A percentile compares a stretch with the other conserved stretches of the same genome.
phyloP scores from a whole-genome alignment of 1,140 invertebrate species.

The Danaus plexippus region DNA sequence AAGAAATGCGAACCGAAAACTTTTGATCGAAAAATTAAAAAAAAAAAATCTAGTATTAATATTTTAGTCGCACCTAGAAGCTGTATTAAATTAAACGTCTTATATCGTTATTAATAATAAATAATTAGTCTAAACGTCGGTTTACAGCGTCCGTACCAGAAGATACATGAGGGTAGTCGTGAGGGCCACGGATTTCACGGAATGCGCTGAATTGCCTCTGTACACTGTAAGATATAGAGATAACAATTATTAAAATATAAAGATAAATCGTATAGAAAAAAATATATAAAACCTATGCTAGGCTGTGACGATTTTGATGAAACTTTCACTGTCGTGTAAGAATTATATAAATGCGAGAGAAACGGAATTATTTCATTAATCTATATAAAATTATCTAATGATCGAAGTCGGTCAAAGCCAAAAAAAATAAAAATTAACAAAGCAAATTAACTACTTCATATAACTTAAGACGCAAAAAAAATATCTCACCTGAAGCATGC shows the following conservation, averaged over 20 bases:
- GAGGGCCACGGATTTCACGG: constrained; percentile 24
- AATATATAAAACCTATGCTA: constrained; percentile 11
- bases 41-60: too few species aligned
- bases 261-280: constrained; percentile 7
- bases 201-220: constrained; percentile 26
- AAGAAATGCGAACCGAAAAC: too few species aligned
- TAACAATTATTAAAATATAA: constrained; percentile 4
- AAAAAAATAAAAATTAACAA: constrained; percentile 7
- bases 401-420: too few species aligned
- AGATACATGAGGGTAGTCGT: constrained; percentile 45
- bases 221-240: constrained; percentile 36
- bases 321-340: too few species aligned
- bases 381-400: too few species aligned
- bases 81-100: constrained; percentile 5
- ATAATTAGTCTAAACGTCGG: constrained; percentile 37
- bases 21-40: too few species aligned
- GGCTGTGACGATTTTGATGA: too few species aligned
- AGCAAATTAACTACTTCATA: constrained; percentile 7
- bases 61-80: too few species aligned
- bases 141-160: constrained; percentile 56
- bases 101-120: constrained; percentile 44
- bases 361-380: too few species aligned
- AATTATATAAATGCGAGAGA: too few species aligned
- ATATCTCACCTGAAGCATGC: constrained; percentile 44
- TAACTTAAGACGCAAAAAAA: constrained; percentile 21